phyloP scores from a whole-genome alignment of 2,888 invertebrate genomes.

The Aporophyla nigra region DNA sequence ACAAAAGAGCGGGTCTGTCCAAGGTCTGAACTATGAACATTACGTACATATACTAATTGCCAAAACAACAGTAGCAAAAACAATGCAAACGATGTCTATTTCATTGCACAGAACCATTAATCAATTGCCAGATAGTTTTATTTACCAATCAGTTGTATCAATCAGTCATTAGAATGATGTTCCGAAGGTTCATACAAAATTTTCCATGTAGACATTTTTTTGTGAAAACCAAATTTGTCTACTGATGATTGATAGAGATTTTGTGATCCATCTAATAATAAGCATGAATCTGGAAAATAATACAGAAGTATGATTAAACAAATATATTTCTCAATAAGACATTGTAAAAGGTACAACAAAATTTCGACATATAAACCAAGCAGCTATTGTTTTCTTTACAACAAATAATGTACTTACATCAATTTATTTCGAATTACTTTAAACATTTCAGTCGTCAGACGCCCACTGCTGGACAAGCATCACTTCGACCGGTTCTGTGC shows the following conservation, averaged over 20 bases:
- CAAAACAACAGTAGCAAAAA: constrained; percentile 56
- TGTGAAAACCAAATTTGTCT: not conserved
- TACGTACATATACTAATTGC: constrained; percentile 18
- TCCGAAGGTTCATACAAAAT: constrained; percentile 5
- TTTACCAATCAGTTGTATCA: constrained; percentile 32
- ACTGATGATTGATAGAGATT: not conserved
- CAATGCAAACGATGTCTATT: constrained; percentile 42
- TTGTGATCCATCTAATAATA: not conserved
- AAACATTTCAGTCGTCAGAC: not conserved
- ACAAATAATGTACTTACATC: too few species aligned
- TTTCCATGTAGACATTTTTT: not conserved
- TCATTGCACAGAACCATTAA: constrained; percentile 46
- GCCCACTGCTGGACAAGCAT: not conserved
- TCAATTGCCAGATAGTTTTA: constrained; percentile 38
- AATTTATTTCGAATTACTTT: too few species aligned
- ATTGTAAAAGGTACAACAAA: too few species aligned
- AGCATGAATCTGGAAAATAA: not conserved
- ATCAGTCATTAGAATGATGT: constrained; percentile 25
- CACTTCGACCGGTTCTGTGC: not conserved
- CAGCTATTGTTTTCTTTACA: too few species aligned
- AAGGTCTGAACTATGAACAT: constrained; percentile 40
- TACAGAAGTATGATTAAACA: not conserved
- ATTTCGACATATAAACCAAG: too few species aligned
- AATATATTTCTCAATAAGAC: too few species aligned
- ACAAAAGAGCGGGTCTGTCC: constrained; percentile 20